phyloP scores from a whole-genome alignment of 2,888 invertebrate genomes.

The Hymenopus coronatus region DNA sequence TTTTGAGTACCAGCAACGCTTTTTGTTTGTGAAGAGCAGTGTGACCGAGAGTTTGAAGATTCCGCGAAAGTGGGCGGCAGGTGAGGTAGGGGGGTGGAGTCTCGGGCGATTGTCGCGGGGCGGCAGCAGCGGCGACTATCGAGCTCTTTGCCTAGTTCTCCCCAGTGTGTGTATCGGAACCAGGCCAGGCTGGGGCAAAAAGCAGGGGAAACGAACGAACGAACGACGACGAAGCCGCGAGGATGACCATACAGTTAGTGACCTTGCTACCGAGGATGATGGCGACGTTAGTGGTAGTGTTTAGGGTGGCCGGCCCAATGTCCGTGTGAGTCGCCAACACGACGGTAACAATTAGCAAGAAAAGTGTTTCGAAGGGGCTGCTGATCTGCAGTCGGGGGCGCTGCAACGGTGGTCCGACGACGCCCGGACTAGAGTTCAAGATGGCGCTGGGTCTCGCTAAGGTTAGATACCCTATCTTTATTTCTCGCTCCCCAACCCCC shows the following conservation, averaged over 20 bases:
- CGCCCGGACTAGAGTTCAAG: background rate
- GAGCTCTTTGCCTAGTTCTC: background rate
- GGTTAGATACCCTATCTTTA: background rate
- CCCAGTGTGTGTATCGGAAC: slow-evolving; percentile 38
- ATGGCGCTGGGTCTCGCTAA: background rate
- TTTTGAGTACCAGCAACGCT: background rate
- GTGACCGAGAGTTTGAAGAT: background rate
- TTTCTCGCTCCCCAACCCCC: background rate
- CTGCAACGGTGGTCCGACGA: background rate
- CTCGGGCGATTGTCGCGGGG: background rate
- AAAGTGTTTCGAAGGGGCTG: background rate
- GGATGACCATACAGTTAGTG: background rate
- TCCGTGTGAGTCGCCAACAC: background rate
- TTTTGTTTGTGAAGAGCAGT: background rate
- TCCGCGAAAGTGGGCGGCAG: background rate
- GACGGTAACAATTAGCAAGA: background rate
- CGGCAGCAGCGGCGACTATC: background rate
- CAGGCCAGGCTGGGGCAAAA: slow-evolving; percentile 82
- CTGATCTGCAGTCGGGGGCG: background rate
- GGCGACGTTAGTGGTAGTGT: background rate
- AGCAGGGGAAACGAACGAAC: slow-evolving; percentile 82
- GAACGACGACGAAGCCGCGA: background rate
- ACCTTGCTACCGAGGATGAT: background rate
- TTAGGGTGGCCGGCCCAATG: background rate
- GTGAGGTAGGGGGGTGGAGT: background rate